Evolutionary conservation across 2,797 vertebrate species (phyloP).

Genomic region (Leptatherina wallacei): DNA sequence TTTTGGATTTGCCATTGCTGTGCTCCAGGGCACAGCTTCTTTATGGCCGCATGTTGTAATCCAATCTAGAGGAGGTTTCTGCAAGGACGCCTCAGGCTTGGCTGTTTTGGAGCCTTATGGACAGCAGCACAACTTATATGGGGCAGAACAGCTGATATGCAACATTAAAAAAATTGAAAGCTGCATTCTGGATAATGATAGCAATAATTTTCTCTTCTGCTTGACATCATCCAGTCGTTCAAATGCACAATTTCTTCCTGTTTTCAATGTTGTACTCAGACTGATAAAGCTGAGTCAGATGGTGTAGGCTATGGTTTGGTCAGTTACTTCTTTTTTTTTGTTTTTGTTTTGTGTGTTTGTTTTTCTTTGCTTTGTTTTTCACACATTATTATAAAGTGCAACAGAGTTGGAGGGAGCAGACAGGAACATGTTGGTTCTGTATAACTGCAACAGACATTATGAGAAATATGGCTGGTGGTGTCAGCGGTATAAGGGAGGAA

Average conservation of each 20-base stretch:
- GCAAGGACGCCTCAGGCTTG: constrained; percentile 43
- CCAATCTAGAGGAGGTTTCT: constrained; percentile 31
- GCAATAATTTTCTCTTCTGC: neutral
- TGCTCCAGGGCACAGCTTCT: constrained; percentile 19
- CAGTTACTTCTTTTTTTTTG: neutral
- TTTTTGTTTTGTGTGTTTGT: no score
- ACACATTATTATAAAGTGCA: constrained; percentile 7
- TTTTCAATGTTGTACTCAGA: neutral
- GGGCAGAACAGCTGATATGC: constrained; percentile 10
- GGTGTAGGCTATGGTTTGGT: constrained; percentile 5
- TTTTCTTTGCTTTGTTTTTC: neutral
- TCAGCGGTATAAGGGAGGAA: constrained; percentile 32
- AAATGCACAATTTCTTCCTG: neutral
- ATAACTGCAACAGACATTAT: constrained; percentile 31
- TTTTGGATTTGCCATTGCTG: constrained; percentile 37
- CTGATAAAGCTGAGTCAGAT: constrained; percentile 7
- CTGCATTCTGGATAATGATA: constrained; percentile 10
- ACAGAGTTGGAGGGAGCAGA: constrained; percentile 1
- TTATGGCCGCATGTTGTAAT: constrained; percentile 42
- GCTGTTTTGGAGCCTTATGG: constrained; percentile 26
- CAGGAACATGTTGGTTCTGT: constrained; percentile 23
- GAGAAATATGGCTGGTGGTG: constrained; percentile 30
- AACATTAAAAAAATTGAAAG: neutral
- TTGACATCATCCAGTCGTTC: neutral
- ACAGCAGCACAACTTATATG: constrained; percentile 17